Evolutionary conservation across 2,888 invertebrate genomes (phyloP), one percentile per base, ranked within the genome.

Genomic region (Ormia ochracea): DNA sequence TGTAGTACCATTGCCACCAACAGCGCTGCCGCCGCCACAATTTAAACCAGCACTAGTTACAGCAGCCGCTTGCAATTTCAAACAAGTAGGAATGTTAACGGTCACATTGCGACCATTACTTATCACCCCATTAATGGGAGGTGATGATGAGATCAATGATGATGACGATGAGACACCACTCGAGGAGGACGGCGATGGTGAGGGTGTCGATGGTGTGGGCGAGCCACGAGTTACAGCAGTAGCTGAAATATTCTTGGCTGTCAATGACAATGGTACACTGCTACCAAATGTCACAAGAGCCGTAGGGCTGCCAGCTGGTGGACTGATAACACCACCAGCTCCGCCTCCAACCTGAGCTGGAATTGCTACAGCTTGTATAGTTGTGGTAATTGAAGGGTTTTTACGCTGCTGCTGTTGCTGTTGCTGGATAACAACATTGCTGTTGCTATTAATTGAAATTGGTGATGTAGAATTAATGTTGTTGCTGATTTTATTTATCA

Each of bases 81-180:
- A 81, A 68, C 85, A 84, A 83, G 85, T 86, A 58, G 84, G 83
- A 83, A 84, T 82, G 83, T 83, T 84, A 59, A 83, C 83, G 66
- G 82, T 83, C 33, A 82, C 83, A 82, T 75, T 83, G 26, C 84
- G 84, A 78, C 85, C 82, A 82, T 81, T 83, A 72, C 9, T 70
- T 75, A 84, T 82, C 75, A 83, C 83, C 59, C 84, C 85, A 81
- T 81, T 84, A 58, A 85, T 84, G 45, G 88, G 86, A 54, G 88
- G 86, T 75, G 89, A 87, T 72, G 85, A 85, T 61, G 86, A 86
- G 78, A 85, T 84, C 81, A 84, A 83, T 38, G 84, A 84, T 33
- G 89, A 88, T 31, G 89, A 88, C n/a, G 88, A 88, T 21, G 88
- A 88, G n/a, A 88, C 85, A 82, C 89, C 88, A 79, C 88, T 88